Base-by-base conservation (phyloP, 2,888 invertebrate genomes). In the Cryptosula pallasiana region DNA sequence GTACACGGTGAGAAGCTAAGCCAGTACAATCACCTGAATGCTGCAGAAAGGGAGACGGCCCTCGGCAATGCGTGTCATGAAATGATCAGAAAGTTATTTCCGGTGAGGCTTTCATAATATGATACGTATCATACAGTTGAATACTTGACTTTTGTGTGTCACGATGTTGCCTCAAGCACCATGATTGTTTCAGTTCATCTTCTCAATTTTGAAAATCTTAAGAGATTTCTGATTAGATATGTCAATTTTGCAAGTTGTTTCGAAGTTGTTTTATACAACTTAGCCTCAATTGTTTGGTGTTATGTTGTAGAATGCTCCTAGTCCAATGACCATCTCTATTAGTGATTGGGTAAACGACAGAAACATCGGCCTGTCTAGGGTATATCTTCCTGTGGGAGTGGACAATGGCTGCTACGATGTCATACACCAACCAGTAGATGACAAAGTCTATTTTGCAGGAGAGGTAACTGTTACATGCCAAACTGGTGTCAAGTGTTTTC, bases 361-460 rank as follows among this genome's bases (percentile, higher is more conserved):
- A 23, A 77, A 80, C 74, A 78, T 82, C 36, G 79, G 82, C 55
- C 86, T 86, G 84, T 82, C 84, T 1, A 87, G 86, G 78, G 85
- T 85, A 58, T 87, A 82, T 75, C 79, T 87, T 1, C 84, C 84
- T 36, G 82, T 84, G 0, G 84, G 85, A 16, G 81, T 81, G 13
- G 77, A 76, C 23, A 84, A 83, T 1, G 80, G 82, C 1, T 78
- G 80, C 32, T 86, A 86, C 76, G 85, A 86, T 72, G 74, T 76
- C 32, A 73, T 87, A 73, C 84, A 86, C 20, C 78, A 80, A 73
- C 77, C 83, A 20, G 76, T 87, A n/a, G 78, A 81, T 20, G 76
- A 81, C 23, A 83, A 80, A 73, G 25, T 87, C 13, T 86, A 78
- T 78, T 87, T 87, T 78, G 86, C 86, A 57, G 87, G 87, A 73